Conservation (phyloP, 1,140 invertebrate species). For the Asbolus verrucosus region DNA sequence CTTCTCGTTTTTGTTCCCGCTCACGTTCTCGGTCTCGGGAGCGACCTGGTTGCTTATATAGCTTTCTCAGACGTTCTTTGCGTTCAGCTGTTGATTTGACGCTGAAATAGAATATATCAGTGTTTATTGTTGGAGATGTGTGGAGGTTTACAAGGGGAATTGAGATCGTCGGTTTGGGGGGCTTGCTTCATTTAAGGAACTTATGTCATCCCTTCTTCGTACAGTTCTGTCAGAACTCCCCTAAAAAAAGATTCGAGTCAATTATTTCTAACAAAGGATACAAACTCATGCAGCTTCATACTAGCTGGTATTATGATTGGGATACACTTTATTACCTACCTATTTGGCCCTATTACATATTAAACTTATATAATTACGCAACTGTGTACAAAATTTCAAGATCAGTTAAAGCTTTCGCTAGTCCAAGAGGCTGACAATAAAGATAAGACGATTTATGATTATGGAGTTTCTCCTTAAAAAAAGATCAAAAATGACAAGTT, state of each 20-base stretch:
- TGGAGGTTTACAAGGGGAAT: slow-evolving; percentile 57
- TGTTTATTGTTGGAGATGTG: slow-evolving; percentile 3
- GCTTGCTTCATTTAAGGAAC: slow-evolving; percentile 55
- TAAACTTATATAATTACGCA: slow-evolving; percentile 28
- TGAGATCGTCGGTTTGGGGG: slow-evolving; percentile 55
- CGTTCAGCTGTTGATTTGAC: slow-evolving; percentile 53
- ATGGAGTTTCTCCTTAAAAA: slow-evolving; percentile 48
- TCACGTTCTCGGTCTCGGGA: slow-evolving; percentile 58
- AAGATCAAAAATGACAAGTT: slow-evolving; percentile 45
- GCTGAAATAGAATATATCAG: slow-evolving; percentile 3
- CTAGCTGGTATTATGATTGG: slow-evolving; percentile 15
- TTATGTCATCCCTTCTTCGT: slow-evolving; percentile 59
- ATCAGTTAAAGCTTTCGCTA: slow-evolving; percentile 37
- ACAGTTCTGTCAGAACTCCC: slow-evolving; percentile 54
- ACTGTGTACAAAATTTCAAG: slow-evolving; percentile 45
- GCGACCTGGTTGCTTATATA: slow-evolving; percentile 60
- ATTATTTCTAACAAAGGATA: slow-evolving; percentile 27
- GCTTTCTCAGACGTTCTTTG: slow-evolving; percentile 61
- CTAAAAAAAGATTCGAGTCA: slow-evolving; percentile 50
- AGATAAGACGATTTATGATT: slow-evolving; percentile 46
- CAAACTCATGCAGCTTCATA: not conserved
- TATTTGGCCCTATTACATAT: slow-evolving; percentile 36
- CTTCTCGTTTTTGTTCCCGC: slow-evolving; percentile 58
- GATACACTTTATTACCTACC: slow-evolving; percentile 14
- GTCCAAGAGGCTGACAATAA: slow-evolving; percentile 41